Base-by-base conservation (phyloP, 53 echinoderm and acorn worm genomes). In the Antedon mediterranea region DNA sequence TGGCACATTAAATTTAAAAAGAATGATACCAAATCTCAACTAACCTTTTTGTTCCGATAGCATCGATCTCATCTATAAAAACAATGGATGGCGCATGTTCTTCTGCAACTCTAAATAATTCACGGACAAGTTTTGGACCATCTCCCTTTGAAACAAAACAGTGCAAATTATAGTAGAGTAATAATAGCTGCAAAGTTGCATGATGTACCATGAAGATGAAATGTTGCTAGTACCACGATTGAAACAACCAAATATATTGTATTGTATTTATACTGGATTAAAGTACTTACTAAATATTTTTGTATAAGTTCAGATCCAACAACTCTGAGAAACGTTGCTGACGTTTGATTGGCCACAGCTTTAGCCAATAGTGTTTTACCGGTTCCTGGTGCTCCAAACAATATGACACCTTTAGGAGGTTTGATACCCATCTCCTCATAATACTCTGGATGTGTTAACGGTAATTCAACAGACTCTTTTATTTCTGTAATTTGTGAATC, bases 371-470 rank as follows among this genome's bases (percentile, higher is more conserved):
- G 85, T 20, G 97, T 95, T 84, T 95, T 95, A 87, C 97, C 97
- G 43, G 97, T 95, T 7, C 97, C 97, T 0, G 97, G 97, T 71
- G 89, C 85, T 29, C 97, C 97, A 82, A 89, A 95, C 9, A 95
- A 84, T 57, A 95, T 95, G 71, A 95, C 97, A 32, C 97, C 97
- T 78, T 92, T 95, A n/a, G 97, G 97, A n/a, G 97, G 97, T 73
- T 91, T 89, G 87, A 95, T 95, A 31, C 97, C 97, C 97, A 95
- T 95, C 81, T 95, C 97, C 32, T 95, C 97, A 75, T 95, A 95
- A 82, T 95, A 95, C 76, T 95, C 97, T 34, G 97, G 97, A 80
- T 95, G 97, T 77, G 97, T 95, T 14, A 95, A 75, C 7, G 97
- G 97, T 30, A 95, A 76, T 78, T 95, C 97, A 23, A 95, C 97